Percentiles rank a stretch among this genome's conserved stretches.
phyloP scores from a whole-genome alignment of 2,113 vertebrate species.

The Suncus etruscus region DNA sequence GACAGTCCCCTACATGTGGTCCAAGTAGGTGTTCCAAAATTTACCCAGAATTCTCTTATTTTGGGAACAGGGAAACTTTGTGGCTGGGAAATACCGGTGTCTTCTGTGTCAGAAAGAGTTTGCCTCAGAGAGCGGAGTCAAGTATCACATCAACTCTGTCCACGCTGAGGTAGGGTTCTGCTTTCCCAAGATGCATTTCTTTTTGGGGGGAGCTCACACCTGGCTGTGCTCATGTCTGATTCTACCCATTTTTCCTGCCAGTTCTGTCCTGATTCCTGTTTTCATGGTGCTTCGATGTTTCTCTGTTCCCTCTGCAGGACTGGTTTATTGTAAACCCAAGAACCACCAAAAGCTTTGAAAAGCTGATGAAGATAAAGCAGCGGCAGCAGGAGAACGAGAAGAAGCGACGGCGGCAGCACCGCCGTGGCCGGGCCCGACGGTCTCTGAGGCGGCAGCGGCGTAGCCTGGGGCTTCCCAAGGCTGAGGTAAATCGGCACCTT shows the following conservation, averaged over 20 bases:
- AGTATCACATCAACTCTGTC: slow-evolving; percentile 97
- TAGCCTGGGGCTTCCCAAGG: slow-evolving; percentile 74
- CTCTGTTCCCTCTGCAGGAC: slow-evolving; percentile 87
- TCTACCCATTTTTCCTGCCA: not conserved
- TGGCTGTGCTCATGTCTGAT: not conserved
- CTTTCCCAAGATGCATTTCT: not conserved
- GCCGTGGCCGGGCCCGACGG: slow-evolving; percentile 52
- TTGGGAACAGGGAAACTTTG: slow-evolving; percentile 92
- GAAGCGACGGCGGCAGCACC: slow-evolving; percentile 79
- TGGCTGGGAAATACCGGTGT: slow-evolving; percentile 95
- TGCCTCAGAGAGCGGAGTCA: slow-evolving; percentile 97
- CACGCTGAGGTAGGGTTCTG: slow-evolving; percentile 92
- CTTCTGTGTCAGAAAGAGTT: slow-evolving; percentile 97
- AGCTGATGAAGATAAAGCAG: slow-evolving; percentile 91
- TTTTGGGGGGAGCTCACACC: not conserved
- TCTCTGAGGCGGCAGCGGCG: slow-evolving; percentile 75
- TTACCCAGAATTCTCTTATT: slow-evolving; percentile 54
- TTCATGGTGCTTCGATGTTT: slow-evolving; percentile 11
- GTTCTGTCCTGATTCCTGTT: not conserved
- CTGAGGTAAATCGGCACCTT: slow-evolving; percentile 62
- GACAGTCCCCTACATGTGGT: not conserved
- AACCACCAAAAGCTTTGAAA: slow-evolving; percentile 92
- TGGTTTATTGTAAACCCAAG: slow-evolving; percentile 94
- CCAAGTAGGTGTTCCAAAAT: slow-evolving; percentile 33
- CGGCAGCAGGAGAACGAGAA: slow-evolving; percentile 86